Evolutionary conservation across 2,113 vertebrate genomes (phyloP).

Genomic region (Chamaetylas fuelleborni): DNA sequence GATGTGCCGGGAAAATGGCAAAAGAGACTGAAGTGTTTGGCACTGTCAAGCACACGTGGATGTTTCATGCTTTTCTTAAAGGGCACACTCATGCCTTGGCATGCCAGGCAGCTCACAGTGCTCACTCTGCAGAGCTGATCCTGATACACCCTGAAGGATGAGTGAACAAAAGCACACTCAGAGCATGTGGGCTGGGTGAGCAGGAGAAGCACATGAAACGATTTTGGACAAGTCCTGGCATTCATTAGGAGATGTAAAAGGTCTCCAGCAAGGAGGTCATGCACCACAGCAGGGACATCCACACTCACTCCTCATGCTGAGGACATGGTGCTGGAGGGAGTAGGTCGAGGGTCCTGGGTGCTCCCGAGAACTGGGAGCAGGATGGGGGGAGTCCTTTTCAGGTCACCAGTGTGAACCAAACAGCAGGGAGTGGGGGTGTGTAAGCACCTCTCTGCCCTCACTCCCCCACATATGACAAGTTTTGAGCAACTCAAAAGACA

Average conservation of each 20-base stretch:
- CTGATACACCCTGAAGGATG: not conserved
- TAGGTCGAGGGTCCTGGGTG: not conserved
- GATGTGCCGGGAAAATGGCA: not conserved
- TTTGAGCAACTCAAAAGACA: not conserved
- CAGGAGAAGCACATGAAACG: rapidly evolving
- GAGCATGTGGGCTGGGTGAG: rapidly evolving
- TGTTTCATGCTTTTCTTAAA: not conserved
- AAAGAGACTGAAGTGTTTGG: not conserved
- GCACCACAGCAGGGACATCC: not conserved
- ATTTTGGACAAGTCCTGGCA: rapidly evolving
- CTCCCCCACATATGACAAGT: not conserved
- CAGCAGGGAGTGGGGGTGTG: not conserved
- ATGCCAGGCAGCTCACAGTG: not conserved
- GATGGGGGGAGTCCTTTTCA: not conserved
- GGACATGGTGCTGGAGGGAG: rapidly evolving
- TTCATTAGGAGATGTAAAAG: not conserved
- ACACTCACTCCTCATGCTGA: not conserved
- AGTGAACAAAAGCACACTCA: not conserved
- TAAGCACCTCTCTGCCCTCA: not conserved
- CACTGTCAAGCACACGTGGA: not conserved
- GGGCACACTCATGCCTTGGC: not conserved
- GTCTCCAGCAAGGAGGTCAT: rapidly evolving
- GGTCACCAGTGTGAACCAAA: not conserved
- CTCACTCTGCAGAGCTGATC: not conserved
- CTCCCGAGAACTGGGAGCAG: rapidly evolving